Evolutionary conservation across 2,113 vertebrate genomes (phyloP).

Genomic region (Gambusia affinis): DNA sequence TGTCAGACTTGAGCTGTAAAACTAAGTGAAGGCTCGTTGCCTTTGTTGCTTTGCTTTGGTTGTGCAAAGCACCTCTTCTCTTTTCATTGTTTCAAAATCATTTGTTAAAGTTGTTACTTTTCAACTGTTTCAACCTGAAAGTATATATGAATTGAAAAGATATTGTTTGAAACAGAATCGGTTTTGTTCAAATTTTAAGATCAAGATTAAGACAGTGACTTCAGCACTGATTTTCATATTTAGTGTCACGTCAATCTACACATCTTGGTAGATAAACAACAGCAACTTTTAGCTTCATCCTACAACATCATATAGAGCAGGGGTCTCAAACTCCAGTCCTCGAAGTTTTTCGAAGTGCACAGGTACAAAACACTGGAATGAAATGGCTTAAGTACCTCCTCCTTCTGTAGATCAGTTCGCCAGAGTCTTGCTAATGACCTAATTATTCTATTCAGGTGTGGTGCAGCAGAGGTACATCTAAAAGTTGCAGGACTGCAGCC

Average conservation of each 20-base stretch:
- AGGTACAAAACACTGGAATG: too few relatives aligned
- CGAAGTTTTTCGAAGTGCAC: too few relatives aligned
- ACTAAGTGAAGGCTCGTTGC: background rate
- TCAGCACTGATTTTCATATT: background rate
- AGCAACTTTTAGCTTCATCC: too few relatives aligned
- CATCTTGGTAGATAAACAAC: too few relatives aligned
- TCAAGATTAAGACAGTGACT: background rate
- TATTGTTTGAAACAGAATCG: background rate
- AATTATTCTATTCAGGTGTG: too few relatives aligned
- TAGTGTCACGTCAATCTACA: background rate
- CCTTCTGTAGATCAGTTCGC: too few relatives aligned
- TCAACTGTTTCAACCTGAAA: background rate
- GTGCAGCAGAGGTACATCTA: too few relatives aligned
- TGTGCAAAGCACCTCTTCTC: background rate
- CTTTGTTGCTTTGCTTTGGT: background rate
- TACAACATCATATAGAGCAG: too few relatives aligned
- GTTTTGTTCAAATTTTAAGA: background rate
- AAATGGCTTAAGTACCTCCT: too few relatives aligned
- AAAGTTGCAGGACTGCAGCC: too few relatives aligned
- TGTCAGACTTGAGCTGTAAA: conserved; percentile 8
- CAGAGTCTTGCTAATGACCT: too few relatives aligned
- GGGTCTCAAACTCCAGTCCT: too few relatives aligned
- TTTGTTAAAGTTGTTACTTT: background rate
- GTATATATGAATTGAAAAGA: background rate
- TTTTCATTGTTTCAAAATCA: background rate